These are phyloP conservation scores for Hypanus sabinus DNA, from an alignment of 2,113 vertebrate genomes.

Conservation along the genomic window DNA sequence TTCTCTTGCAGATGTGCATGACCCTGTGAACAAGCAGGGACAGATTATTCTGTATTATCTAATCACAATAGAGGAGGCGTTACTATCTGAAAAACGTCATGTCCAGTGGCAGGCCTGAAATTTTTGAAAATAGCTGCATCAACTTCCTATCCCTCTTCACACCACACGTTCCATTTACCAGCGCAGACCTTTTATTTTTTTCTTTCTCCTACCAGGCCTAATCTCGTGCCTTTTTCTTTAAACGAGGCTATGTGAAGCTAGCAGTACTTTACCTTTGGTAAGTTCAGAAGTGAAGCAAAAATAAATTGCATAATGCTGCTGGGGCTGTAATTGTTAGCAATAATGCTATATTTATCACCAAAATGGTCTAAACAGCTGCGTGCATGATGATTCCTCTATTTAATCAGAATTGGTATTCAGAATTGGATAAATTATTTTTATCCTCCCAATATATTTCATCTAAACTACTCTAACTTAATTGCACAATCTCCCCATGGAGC, in stretches of 20 bases:
- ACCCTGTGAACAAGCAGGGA: no score
- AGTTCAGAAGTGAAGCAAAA: background rate
- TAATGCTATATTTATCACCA: background rate
- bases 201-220: background rate
- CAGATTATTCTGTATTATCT: no score
- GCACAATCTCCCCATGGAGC: background rate
- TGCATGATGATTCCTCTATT: background rate
- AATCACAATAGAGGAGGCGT: no score
- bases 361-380: background rate
- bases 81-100: no score
- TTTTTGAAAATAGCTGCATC: no score
- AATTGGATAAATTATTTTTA: background rate
- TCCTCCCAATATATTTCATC: background rate
- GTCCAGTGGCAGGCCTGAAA: no score
- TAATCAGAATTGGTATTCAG: background rate
- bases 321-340: slow-evolving; percentile 7
- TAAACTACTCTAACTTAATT: background rate
- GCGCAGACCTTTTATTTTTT: background rate
- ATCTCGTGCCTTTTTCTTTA: background rate
- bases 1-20: no score
- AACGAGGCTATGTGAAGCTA: background rate
- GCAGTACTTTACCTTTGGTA: background rate
- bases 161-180: background rate
- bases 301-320: slow-evolving; percentile 17
- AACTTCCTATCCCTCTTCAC: background rate